These are phyloP conservation scores for Euphysa ruthae DNA, from an alignment of 30 jellyfish, hydroid and myxozoan species.

Conservation along the genomic window DNA sequence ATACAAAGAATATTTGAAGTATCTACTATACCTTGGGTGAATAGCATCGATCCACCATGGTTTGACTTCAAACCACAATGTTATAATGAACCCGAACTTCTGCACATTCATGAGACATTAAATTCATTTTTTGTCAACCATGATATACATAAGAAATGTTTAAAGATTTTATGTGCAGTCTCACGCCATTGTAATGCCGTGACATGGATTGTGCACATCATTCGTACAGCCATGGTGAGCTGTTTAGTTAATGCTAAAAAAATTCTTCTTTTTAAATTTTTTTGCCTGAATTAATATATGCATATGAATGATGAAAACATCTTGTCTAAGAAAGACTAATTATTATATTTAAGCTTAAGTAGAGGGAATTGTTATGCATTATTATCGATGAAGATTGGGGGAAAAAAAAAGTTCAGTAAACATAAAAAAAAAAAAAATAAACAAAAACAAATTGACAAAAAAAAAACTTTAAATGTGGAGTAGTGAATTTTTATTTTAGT, in stretches of 20 bases:
- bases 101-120: not conserved
- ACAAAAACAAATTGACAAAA: no score
- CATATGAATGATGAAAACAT: not conserved
- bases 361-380: no score
- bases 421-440: no score
- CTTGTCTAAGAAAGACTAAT: not conserved
- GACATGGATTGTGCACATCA: constrained; percentile 23
- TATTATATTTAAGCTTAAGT: not conserved
- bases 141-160: constrained; percentile 5
- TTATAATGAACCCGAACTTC: constrained; percentile 27
- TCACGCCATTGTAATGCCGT: not conserved
- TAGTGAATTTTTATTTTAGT: no score
- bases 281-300: not conserved
- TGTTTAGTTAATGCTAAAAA: not conserved
- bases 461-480: no score
- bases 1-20: constrained; percentile 26
- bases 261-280: not conserved
- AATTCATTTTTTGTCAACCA: constrained; percentile 3
- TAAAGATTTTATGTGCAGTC: not conserved
- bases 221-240: constrained; percentile 29
- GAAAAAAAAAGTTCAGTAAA: no score
- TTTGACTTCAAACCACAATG: constrained; percentile 53
- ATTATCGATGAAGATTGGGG: no score
- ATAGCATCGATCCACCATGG: constrained; percentile 94
- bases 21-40: constrained; percentile 74